phyloP scores from a whole-genome alignment of 2,113 vertebrate species.

The Phylloscopus whistleri region DNA sequence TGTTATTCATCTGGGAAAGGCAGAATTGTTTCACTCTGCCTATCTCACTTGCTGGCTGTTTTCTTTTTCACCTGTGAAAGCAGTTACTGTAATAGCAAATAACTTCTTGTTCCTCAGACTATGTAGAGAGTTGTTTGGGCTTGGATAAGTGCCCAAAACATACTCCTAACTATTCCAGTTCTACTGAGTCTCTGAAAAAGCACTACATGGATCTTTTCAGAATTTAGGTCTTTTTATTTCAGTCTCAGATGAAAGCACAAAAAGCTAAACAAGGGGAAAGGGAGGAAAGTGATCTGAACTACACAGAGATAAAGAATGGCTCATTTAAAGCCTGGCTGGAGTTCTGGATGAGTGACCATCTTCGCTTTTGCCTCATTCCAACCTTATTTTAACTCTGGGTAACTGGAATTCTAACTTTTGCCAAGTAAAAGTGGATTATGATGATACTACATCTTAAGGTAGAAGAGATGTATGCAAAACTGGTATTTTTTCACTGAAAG shows the following conservation, averaged over 20 bases:
- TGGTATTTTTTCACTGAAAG: neutral
- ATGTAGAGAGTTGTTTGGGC: slow-evolving; percentile 26
- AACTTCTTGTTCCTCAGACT: slow-evolving; percentile 23
- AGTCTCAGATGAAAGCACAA: slow-evolving; percentile 31
- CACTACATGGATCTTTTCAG: neutral
- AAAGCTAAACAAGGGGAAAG: slow-evolving; percentile 5
- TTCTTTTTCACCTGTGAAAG: slow-evolving; percentile 17
- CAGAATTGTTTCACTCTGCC: slow-evolving; percentile 16
- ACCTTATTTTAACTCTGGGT: neutral
- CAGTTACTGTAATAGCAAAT: slow-evolving; percentile 26
- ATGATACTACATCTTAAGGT: neutral
- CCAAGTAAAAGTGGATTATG: neutral
- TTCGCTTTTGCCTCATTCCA: neutral
- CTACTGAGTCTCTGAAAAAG: neutral
- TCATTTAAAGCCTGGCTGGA: slow-evolving; percentile 5
- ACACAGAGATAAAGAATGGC: slow-evolving; percentile 7
- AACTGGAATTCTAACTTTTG: neutral
- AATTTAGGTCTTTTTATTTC: slow-evolving; percentile 31
- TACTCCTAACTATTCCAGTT: neutral
- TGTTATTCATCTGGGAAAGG: slow-evolving; percentile 24
- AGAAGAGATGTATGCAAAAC: neutral
- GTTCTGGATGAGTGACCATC: slow-evolving; percentile 19
- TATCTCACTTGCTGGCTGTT: neutral
- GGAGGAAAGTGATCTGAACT: slow-evolving; percentile 5
- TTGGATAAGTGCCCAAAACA: slow-evolving; percentile 39